Conservation (phyloP, 2,797 vertebrate species). For the Neostethus bicornis region DNA sequence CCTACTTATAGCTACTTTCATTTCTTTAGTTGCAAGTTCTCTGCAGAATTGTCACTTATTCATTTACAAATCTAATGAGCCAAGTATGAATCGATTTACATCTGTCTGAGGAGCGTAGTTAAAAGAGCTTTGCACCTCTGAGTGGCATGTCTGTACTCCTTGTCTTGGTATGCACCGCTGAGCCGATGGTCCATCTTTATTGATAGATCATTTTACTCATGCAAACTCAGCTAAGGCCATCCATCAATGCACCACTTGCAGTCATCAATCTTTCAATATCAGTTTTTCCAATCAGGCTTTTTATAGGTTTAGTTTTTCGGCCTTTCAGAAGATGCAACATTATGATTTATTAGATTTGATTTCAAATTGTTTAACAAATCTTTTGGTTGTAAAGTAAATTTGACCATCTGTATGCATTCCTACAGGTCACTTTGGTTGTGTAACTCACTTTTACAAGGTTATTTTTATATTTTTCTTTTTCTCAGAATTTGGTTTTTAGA, state of each 20-base stretch:
- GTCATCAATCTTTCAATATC: not conserved
- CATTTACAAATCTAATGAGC: slow-evolving; percentile 31
- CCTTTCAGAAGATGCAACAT: not conserved
- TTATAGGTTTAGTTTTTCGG: slow-evolving; percentile 4
- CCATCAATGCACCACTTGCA: not conserved
- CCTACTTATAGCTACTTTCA: too few relatives aligned
- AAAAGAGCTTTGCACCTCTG: slow-evolving; percentile 17
- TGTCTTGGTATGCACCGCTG: slow-evolving; percentile 1
- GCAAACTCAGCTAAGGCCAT: slow-evolving; percentile 1
- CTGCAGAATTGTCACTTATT: slow-evolving; percentile 35
- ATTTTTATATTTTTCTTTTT: too few relatives aligned
- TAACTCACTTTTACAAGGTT: too few relatives aligned
- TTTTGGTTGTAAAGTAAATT: too few relatives aligned
- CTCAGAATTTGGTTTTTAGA: too few relatives aligned
- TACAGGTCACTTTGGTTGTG: too few relatives aligned
- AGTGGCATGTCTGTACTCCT: not conserved
- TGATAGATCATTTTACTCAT: slow-evolving; percentile 6
- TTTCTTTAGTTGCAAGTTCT: not conserved
- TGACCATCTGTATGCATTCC: too few relatives aligned
- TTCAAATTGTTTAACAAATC: not conserved
- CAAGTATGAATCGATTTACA: slow-evolving; percentile 3
- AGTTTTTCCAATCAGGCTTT: not conserved
- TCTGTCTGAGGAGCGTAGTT: slow-evolving; percentile 24
- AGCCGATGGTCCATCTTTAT: not conserved
- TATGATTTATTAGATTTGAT: not conserved